A percentile compares a stretch with the other conserved stretches of the same genome.
phyloP scores from a whole-genome alignment of 1,140 invertebrate species.

The Drepana arcuata region DNA sequence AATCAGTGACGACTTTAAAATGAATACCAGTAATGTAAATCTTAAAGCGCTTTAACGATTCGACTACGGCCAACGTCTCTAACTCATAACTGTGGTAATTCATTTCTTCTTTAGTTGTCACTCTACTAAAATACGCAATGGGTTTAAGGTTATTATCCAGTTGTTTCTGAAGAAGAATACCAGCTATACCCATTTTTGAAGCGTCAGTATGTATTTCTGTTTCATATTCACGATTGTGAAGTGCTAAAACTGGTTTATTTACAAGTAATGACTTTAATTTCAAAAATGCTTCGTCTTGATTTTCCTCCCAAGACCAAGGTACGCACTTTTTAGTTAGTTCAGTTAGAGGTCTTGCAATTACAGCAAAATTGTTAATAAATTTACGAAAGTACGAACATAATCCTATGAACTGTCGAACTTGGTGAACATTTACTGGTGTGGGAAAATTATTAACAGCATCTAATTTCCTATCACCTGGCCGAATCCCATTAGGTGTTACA shows the following conservation, averaged over 20 bases:
- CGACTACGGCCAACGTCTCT: constrained; percentile 37
- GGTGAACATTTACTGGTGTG: constrained; percentile 7
- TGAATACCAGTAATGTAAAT: constrained; percentile 38
- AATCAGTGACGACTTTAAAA: constrained; percentile 56
- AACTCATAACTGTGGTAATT: constrained; percentile 41
- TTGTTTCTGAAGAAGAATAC: constrained; percentile 19
- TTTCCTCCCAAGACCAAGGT: constrained; percentile 10
- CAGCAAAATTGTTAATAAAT: constrained; percentile 32
- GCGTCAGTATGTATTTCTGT: constrained; percentile 38
- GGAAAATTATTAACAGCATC: constrained; percentile 13
- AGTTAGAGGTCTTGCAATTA: constrained; percentile 26
- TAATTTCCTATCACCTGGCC: constrained; percentile 8
- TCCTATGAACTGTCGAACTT: constrained; percentile 18
- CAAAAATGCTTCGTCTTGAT: constrained; percentile 13
- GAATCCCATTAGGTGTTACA: constrained; percentile 6
- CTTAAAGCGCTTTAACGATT: constrained; percentile 32
- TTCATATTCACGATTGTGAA: constrained; percentile 6
- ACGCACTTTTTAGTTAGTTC: constrained; percentile 22
- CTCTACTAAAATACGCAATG: constrained; percentile 36
- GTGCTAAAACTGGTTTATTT: constrained; percentile 10
- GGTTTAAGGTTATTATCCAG: constrained; percentile 21
- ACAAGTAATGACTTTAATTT: constrained; percentile 3
- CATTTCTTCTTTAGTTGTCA: constrained; percentile 29
- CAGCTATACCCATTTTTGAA: constrained; percentile 18
- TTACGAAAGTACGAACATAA: constrained; percentile 31